Conservation (phyloP, 2,113 vertebrate species). For the Nothocercus nigrocapillus region DNA sequence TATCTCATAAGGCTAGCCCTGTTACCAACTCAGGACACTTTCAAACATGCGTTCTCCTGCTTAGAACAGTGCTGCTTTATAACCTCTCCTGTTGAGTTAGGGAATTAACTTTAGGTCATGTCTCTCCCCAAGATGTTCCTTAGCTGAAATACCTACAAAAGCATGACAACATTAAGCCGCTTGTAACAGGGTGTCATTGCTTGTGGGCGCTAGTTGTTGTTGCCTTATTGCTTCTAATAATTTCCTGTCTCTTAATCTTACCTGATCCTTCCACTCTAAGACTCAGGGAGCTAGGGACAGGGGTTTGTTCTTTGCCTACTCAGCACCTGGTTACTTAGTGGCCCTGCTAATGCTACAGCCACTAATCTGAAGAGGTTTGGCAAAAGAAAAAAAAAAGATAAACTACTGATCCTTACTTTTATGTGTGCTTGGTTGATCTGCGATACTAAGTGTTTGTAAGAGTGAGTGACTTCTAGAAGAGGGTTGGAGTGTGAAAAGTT, state of each 20-base stretch:
- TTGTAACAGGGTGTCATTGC: background rate
- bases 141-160: background rate
- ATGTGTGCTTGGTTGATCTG: background rate
- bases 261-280: background rate
- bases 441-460: background rate
- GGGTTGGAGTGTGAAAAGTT: background rate
- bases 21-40: background rate
- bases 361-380: background rate
- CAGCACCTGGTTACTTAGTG: background rate
- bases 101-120: background rate
- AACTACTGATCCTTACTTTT: background rate
- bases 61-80: background rate
- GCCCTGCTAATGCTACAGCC: background rate
- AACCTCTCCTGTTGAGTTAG: background rate
- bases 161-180: background rate
- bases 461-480: background rate
- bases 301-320: background rate
- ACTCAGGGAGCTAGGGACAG: background rate
- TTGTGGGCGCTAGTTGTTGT: background rate
- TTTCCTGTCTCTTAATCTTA: background rate
- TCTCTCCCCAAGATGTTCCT: background rate
- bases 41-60: accelerated
- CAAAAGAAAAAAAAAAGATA: background rate
- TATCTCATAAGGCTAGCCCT: background rate
- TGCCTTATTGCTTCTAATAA: background rate